phyloP scores from a whole-genome alignment of 2,888 invertebrate species.

The Trachelus iudaicus region DNA sequence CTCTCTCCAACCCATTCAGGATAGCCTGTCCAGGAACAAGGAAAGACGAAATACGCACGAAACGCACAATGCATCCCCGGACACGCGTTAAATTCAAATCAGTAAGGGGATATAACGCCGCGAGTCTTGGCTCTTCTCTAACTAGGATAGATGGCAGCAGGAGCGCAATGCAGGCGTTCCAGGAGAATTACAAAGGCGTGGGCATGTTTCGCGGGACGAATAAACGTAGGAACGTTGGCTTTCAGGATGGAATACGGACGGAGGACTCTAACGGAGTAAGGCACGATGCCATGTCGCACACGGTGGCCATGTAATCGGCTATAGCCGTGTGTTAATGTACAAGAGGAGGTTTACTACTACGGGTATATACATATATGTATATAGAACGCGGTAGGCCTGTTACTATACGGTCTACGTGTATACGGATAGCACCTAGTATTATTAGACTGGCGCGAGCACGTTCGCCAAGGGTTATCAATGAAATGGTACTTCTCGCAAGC shows the following conservation, averaged over 20 bases:
- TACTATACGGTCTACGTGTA: neutral
- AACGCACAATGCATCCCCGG: conserved; percentile 45
- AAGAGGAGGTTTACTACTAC: neutral
- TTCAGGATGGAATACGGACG: neutral
- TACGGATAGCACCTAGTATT: neutral
- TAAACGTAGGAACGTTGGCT: neutral
- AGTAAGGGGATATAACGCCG: conserved; percentile 45
- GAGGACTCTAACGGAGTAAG: neutral
- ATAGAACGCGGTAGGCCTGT: neutral
- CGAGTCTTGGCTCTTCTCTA: conserved; percentile 30
- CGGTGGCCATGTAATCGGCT: neutral
- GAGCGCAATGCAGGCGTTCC: conserved; percentile 7
- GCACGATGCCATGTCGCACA: neutral
- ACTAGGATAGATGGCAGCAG: conserved; percentile 43
- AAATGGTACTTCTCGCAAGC: conserved; percentile 17
- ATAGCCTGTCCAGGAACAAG: too few relatives aligned
- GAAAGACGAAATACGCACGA: conserved; percentile 14
- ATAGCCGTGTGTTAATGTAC: neutral
- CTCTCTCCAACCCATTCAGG: too few relatives aligned
- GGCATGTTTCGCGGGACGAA: conserved; percentile 7
- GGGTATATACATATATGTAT: neutral
- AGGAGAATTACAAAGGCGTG: conserved; percentile 23
- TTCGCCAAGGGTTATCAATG: conserved; percentile 28
- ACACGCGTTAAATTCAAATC: conserved; percentile 57
- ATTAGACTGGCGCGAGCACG: neutral